Evolutionary conservation across 2,797 vertebrate species (phyloP).

Genomic region (Aeoliscus strigatus): DNA sequence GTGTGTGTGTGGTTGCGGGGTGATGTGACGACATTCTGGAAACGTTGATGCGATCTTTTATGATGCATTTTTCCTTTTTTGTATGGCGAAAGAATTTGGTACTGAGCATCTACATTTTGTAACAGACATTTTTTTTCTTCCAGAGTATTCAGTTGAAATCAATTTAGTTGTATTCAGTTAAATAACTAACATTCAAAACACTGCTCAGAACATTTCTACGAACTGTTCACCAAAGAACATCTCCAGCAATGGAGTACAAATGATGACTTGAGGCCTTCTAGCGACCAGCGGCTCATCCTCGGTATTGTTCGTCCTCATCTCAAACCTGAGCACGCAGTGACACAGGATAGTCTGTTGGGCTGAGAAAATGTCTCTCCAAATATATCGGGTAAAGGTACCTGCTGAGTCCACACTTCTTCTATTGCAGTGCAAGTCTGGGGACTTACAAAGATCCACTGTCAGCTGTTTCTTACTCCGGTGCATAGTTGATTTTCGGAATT

Average conservation of each 20-base stretch:
- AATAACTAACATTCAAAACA: no score
- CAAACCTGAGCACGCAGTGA: constrained; percentile 13
- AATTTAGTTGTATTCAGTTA: no score
- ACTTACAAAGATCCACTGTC: constrained; percentile 8
- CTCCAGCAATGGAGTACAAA: neutral
- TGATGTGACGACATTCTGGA: no score
- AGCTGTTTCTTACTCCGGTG: constrained; percentile 3
- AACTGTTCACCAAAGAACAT: neutral
- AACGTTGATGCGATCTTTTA: no score
- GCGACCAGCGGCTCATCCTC: constrained; percentile 8
- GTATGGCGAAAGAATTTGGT: no score
- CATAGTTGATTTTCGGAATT: neutral
- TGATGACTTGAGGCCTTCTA: neutral
- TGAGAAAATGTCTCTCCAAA: constrained; percentile 27
- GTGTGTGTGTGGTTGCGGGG: no score
- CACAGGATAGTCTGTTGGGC: constrained; percentile 13
- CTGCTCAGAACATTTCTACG: no score
- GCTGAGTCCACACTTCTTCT: constrained; percentile 22
- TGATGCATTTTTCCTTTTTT: no score
- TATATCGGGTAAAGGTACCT: constrained; percentile 25
- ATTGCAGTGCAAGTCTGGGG: neutral
- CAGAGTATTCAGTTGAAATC: no score
- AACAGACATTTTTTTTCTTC: no score
- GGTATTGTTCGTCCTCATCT: constrained; percentile 22
- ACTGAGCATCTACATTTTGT: no score